A percentile compares a stretch with the other conserved stretches of the same genome.
These are phyloP conservation scores for Ctenomys sociabilis DNA, from an alignment of 2,113 vertebrate species.

Conservation along the genomic window DNA sequence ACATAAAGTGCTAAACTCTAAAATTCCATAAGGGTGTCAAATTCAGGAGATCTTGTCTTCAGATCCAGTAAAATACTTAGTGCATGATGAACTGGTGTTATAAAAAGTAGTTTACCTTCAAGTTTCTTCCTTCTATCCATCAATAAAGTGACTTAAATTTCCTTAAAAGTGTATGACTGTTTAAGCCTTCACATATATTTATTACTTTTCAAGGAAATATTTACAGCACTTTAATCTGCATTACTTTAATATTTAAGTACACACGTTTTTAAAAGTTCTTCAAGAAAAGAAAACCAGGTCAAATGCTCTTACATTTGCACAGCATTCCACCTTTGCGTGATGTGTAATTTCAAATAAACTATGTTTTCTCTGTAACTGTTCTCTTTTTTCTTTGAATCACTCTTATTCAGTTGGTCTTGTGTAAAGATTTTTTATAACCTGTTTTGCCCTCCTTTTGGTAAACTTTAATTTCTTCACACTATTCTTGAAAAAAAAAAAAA, in stretches of 20 bases:
- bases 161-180: background rate
- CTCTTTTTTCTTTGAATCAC: background rate
- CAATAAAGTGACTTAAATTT: background rate
- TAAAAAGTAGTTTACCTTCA: background rate
- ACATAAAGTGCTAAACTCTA: background rate
- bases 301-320: background rate
- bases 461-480: constrained; percentile 62
- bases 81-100: background rate
- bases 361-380: constrained; percentile 3
- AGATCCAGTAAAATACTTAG: background rate
- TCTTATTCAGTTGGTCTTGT: background rate
- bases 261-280: background rate
- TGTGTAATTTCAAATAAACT: constrained; percentile 2
- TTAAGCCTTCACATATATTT: background rate
- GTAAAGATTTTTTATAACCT: background rate
- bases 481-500: constrained; percentile 56
- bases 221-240: background rate
- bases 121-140: background rate
- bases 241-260: background rate
- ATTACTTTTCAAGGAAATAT: background rate
- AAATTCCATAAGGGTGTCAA: background rate
- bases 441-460: background rate
- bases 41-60: background rate
- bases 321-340: background rate
- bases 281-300: background rate